These are phyloP conservation scores for Netelia melanura DNA, from an alignment of 2,888 invertebrate genomes.

Conservation along the genomic window DNA sequence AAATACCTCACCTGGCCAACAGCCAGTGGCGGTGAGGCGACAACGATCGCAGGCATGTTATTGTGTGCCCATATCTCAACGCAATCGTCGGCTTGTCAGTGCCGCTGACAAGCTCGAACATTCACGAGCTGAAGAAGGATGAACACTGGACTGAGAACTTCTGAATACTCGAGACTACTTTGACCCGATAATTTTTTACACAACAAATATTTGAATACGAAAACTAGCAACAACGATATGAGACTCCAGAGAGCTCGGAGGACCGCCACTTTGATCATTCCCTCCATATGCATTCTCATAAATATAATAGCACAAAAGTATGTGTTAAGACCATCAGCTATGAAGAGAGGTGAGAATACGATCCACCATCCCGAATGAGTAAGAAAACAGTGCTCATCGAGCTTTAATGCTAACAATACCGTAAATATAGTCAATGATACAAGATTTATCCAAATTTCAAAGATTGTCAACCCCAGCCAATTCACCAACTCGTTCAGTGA, in stretches of 20 bases:
- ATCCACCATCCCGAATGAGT: conserved; percentile 92
- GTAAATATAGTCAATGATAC: conserved; percentile 94
- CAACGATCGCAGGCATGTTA: conserved; percentile 49
- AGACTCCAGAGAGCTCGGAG: conserved; percentile 94
- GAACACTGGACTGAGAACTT: conserved; percentile 96
- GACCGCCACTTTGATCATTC: conserved; percentile 91
- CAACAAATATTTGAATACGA: conserved; percentile 95
- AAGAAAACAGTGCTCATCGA: conserved; percentile 87
- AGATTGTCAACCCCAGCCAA: conserved; percentile 97
- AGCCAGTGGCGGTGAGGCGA: conserved; percentile 66
- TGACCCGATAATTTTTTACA: conserved; percentile 95
- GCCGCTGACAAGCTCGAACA: conserved; percentile 96
- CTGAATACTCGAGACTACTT: conserved; percentile 94
- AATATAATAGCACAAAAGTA: conserved; percentile 98
- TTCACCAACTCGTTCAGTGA: conserved; percentile 95
- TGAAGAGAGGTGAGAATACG: conserved; percentile 96
- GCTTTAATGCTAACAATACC: conserved; percentile 92
- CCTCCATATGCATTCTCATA: conserved; percentile 95
- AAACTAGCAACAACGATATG: conserved; percentile 92
- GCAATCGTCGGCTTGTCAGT: conserved; percentile 80
- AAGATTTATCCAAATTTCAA: conserved; percentile 97
- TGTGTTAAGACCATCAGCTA: conserved; percentile 95
- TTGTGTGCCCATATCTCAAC: conserved; percentile 61
- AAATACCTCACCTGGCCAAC: conserved; percentile 39
- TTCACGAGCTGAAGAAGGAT: conserved; percentile 95